Base-by-base conservation (phyloP, 2,113 vertebrate species). In the Zeus faber region DNA sequence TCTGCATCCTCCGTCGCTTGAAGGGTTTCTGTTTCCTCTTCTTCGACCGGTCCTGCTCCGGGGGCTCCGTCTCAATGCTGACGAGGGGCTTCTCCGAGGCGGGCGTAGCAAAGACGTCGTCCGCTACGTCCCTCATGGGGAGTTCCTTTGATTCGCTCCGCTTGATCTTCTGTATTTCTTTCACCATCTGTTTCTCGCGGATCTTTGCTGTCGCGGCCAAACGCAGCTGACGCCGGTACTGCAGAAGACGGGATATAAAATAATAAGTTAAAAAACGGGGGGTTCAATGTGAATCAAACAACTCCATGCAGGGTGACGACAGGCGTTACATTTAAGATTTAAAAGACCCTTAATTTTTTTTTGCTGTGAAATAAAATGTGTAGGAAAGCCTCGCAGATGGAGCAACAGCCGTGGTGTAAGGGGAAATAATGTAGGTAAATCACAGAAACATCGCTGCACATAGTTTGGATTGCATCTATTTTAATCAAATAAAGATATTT, bases 181-280 rank as follows among this genome's bases (percentile, higher is more conserved):
- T 98, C 73, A 98, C 89, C 80, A 94, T 89, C 74, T 95, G 94
- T 58, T 89, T 95, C 81, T 98, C 94, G 48, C 67, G 89, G 37
- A 94, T 87, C 59, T 89, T 93, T 45, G 93, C 91, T 0, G 94
- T 93, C 4, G 91, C 87, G 20, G 92, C 88, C 53, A 91, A 67
- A 31, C 91, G 89, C 49, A 94, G 0, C 58, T 92, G 39, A 8
- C 93, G 86, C 2, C 97, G 93, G 74, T 94, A 92, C 97, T 99
- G 62, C 18, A 40, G 11, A 55, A 44, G 47, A 70, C 14, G 54
- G 47, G 13, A 14, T n/a, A n/a, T n/a, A n/a, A n/a, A n/a, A n/a
- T n/a, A n/a, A n/a, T n/a, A n/a, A n/a, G n/a, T n/a, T n/a, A n/a
- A n/a, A n/a, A n/a, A n/a, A n/a, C n/a, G n/a, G n/a, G n/a, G n/a